These are phyloP conservation scores for Phyllotis vaccarum DNA, from an alignment of 2,797 vertebrate species.

Conservation along the genomic window DNA sequence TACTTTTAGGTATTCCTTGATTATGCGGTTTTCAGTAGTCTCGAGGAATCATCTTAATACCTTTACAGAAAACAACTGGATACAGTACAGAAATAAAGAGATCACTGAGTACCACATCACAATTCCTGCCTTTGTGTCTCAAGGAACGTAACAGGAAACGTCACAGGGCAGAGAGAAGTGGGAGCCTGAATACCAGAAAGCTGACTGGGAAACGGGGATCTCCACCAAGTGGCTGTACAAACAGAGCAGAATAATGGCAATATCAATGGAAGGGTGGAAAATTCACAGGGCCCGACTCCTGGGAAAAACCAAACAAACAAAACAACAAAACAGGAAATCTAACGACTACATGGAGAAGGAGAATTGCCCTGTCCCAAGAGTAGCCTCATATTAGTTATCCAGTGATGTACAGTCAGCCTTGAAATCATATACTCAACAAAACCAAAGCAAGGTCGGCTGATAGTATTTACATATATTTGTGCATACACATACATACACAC, in stretches of 20 bases:
- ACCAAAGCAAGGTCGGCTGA: not conserved
- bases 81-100: not conserved
- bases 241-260: not conserved
- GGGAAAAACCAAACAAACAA: not conserved
- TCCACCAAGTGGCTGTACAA: not conserved
- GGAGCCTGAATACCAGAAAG: not conserved
- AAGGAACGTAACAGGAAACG: not conserved
- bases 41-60: not conserved
- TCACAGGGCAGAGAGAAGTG: not conserved
- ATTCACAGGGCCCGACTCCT: not conserved
- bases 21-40: not conserved
- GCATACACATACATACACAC: no score
- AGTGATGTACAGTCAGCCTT: not conserved
- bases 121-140: not conserved
- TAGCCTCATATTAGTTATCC: not conserved
- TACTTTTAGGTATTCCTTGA: not conserved
- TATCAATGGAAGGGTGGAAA: no score
- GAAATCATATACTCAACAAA: not conserved
- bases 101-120: not conserved
- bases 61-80: not conserved
- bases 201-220: not conserved
- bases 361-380: not conserved
- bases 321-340: not conserved
- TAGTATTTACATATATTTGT: not conserved
- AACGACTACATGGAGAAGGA: not conserved